These are phyloP conservation scores for Odontocolon sp. DNA, from an alignment of 2,888 invertebrate species.

Conservation along the genomic window DNA sequence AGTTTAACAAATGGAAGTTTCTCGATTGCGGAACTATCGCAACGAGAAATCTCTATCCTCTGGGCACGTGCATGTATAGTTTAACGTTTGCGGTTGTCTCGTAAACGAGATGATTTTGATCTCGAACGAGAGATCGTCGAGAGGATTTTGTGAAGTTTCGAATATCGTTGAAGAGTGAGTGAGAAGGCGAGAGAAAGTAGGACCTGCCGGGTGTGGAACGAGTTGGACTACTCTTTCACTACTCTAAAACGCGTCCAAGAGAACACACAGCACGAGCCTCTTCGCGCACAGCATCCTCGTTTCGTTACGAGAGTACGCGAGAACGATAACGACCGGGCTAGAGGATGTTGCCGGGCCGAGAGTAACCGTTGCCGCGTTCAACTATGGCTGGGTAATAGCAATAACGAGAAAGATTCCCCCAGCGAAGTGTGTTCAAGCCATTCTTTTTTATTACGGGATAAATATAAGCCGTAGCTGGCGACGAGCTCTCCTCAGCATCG, in stretches of 20 bases:
- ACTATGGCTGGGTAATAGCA: conserved; percentile 59
- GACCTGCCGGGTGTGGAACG: conserved; percentile 10
- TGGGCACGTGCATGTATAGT: not conserved
- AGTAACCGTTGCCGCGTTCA: conserved; percentile 54
- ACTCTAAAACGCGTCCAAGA: conserved; percentile 30
- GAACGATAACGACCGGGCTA: conserved; percentile 57
- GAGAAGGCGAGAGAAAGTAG: conserved; percentile 15
- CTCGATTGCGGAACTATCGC: not conserved
- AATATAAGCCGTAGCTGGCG: conserved; percentile 56
- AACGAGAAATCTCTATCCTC: not conserved
- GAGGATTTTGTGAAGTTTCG: not conserved
- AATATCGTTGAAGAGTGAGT: not conserved
- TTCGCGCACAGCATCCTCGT: conserved; percentile 14
- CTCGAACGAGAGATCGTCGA: not conserved
- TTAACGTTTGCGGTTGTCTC: not conserved
- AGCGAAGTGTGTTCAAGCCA: conserved; percentile 50
- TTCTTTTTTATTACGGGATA: conserved; percentile 61
- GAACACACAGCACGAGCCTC: no score
- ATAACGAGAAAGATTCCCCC: conserved; percentile 60
- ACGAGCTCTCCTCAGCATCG: conserved; percentile 17
- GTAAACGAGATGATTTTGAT: conserved; percentile 13
- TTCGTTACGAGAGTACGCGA: conserved; percentile 39
- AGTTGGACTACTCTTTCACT: not conserved
- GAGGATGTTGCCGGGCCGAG: conserved; percentile 49
- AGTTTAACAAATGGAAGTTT: no score